Evolutionary conservation across 2,888 invertebrate genomes (phyloP).

Genomic region (Rhingia rostrata): DNA sequence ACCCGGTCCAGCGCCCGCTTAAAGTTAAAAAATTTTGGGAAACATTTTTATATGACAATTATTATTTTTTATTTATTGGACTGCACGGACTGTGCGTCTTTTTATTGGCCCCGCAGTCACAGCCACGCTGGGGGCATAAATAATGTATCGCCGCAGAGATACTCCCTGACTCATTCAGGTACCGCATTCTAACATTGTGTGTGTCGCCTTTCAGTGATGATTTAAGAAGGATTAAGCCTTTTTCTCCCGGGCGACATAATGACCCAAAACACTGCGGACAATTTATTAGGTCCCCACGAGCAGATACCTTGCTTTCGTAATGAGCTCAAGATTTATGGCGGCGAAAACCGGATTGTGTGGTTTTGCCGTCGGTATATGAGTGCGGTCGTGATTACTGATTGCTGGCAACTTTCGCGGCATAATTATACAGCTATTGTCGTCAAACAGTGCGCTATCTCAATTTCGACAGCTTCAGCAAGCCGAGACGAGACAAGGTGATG

Average conservation of each 20-base stretch:
- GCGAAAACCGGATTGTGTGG: constrained; percentile 55
- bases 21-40: constrained; percentile 64
- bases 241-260: constrained; percentile 72
- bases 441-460: constrained; percentile 65
- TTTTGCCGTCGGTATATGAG: constrained; percentile 58
- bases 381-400: background rate
- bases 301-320: constrained; percentile 39
- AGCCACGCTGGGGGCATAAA: constrained; percentile 62
- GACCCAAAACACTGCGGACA: constrained; percentile 74
- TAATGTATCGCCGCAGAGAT: constrained; percentile 56
- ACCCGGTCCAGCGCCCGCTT: constrained; percentile 61
- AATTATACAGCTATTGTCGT: constrained; percentile 68
- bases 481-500: constrained; percentile 15
- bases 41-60: constrained; percentile 75
- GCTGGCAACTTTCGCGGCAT: constrained; percentile 38
- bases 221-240: constrained; percentile 74
- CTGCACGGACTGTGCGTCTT: constrained; percentile 37
- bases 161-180: constrained; percentile 59
- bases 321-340: constrained; percentile 70
- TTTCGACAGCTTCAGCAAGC: constrained; percentile 60
- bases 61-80: constrained; percentile 74
- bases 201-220: constrained; percentile 66
- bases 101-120: constrained; percentile 69
- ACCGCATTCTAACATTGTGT: constrained; percentile 58
- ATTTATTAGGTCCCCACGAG: constrained; percentile 69